phyloP scores from a whole-genome alignment of 1,140 invertebrate species.

The Octopus sinensis region DNA sequence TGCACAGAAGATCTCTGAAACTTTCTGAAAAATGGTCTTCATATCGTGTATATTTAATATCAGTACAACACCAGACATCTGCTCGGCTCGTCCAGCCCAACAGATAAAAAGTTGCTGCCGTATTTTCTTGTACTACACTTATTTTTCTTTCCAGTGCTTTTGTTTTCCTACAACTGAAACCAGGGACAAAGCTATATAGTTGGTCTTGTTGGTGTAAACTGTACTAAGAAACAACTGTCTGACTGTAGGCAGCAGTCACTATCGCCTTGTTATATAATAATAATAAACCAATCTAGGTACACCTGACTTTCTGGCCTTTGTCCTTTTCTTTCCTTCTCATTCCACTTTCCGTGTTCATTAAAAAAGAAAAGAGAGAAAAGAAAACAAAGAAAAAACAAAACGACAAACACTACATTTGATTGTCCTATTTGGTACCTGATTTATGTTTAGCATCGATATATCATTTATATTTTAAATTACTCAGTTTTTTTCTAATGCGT shows the following conservation, averaged over 20 bases:
- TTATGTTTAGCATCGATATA: too few species aligned
- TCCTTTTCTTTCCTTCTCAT: neutral
- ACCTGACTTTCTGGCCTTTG: neutral
- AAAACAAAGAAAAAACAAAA: too few species aligned
- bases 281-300: conserved; percentile 10
- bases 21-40: too few species aligned
- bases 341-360: neutral
- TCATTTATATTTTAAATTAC: too few species aligned
- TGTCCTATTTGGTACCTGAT: too few species aligned
- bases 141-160: conserved; percentile 10
- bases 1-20: too few species aligned
- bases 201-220: neutral
- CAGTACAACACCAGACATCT: too few species aligned
- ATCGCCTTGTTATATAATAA: conserved; percentile 10
- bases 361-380: too few species aligned
- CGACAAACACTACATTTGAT: too few species aligned
- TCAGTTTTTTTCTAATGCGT: too few species aligned
- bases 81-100: too few species aligned
- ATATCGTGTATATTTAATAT: too few species aligned
- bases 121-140: neutral
- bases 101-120: neutral
- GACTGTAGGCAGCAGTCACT: neutral
- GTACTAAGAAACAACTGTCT: neutral
- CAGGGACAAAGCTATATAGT: neutral
- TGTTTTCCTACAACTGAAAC: conserved; percentile 3